These are phyloP conservation scores for Scolopax rusticola DNA, from an alignment of 2,797 vertebrate species.

Conservation along the genomic window DNA sequence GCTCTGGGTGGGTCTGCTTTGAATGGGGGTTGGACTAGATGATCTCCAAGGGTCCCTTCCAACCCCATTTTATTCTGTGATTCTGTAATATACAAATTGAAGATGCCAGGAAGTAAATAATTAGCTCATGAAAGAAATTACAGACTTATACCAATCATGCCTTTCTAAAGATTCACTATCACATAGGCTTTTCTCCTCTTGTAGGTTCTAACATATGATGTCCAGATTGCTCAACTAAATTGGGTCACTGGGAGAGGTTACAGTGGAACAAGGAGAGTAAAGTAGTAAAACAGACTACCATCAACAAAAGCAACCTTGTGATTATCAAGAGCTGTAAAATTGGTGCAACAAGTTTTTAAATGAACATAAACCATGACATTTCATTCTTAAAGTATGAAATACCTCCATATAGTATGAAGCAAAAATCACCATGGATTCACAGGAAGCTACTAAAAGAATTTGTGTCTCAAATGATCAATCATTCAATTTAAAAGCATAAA, in stretches of 20 bases:
- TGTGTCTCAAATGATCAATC: not conserved
- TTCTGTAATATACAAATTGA: not conserved
- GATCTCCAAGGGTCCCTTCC: too few species aligned
- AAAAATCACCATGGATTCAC: not conserved
- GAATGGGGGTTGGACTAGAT: too few species aligned
- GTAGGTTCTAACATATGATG: not conserved
- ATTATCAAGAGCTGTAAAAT: not conserved
- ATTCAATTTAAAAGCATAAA: not conserved
- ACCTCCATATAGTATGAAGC: not conserved
- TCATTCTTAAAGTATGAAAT: not conserved
- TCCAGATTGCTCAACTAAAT: not conserved
- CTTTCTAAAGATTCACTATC: not conserved
- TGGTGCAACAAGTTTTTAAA: not conserved
- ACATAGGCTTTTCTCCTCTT: not conserved
- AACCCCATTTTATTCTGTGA: too few species aligned
- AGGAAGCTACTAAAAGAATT: not conserved
- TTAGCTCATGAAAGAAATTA: not conserved
- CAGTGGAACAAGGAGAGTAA: not conserved
- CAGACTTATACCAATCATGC: not conserved
- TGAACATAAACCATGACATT: not conserved
- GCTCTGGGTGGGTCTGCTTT: too few species aligned
- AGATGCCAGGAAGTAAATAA: not conserved
- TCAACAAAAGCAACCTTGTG: not conserved
- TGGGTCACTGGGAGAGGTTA: not conserved
- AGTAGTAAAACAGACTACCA: not conserved